Percentiles rank a stretch among this genome's conserved stretches.
Conservation (phyloP, 2,888 invertebrate species). For the Andrena dorsata region DNA sequence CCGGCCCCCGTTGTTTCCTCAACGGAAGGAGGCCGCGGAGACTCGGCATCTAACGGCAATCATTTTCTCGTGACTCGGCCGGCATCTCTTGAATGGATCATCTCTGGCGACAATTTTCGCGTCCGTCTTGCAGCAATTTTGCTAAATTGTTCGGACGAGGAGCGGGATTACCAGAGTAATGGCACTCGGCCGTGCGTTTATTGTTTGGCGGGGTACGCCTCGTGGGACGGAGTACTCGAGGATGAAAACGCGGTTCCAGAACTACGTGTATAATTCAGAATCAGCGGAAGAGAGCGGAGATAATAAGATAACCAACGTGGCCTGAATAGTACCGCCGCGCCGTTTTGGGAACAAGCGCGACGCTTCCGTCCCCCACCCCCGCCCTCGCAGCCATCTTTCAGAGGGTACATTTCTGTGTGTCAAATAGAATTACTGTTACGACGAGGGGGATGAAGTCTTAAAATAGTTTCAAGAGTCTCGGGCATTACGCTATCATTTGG, state of each 20-base stretch:
- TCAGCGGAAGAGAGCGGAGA: slow-evolving; percentile 59
- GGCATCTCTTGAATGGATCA: neutral
- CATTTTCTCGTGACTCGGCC: neutral
- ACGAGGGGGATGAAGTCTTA: slow-evolving; percentile 11
- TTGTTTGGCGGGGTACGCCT: slow-evolving; percentile 58
- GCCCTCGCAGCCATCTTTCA: slow-evolving; percentile 17
- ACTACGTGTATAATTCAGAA: slow-evolving; percentile 67
- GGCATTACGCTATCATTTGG: neutral
- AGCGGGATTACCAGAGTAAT: slow-evolving; percentile 35
- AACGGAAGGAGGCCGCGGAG: neutral
- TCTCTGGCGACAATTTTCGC: slow-evolving; percentile 38
- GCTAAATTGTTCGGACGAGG: slow-evolving; percentile 40
- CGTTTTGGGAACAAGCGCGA: slow-evolving; percentile 54
- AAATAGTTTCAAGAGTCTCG: slow-evolving; percentile 3
- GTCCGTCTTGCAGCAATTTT: slow-evolving; percentile 34
- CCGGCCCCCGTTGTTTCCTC: neutral
- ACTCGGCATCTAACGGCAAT: neutral
- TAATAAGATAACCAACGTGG: slow-evolving; percentile 71
- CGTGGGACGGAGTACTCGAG: slow-evolving; percentile 59
- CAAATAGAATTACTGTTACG: slow-evolving; percentile 49
- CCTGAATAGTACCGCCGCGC: slow-evolving; percentile 59
- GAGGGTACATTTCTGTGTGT: slow-evolving; percentile 35
- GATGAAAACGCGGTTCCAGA: slow-evolving; percentile 68
- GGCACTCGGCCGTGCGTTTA: slow-evolving; percentile 35
- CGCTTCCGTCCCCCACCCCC: slow-evolving; percentile 26